Base-by-base conservation (phyloP, 2,888 invertebrate species). In the Diarsia mendica region DNA sequence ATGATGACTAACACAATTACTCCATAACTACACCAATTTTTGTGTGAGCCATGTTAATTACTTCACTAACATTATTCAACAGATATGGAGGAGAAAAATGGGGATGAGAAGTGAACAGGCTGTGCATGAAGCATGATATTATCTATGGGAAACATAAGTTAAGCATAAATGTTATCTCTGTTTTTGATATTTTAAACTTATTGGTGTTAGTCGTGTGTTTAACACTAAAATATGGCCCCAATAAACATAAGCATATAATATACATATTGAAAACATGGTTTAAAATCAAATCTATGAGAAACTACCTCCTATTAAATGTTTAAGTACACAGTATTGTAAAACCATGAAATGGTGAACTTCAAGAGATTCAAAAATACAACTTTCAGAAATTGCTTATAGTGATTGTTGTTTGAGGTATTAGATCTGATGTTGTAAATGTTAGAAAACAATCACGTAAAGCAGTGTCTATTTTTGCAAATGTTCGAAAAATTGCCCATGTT, bases 31-130 rank as follows among this genome's bases (percentile, higher is more conserved):
- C 8, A 39, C 5, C 2, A 39, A 39, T 64, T 49, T 70, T 80
- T 28, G 60, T 4, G 48, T 79, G 75, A 73, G 4, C 72, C 0
- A 72, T 78, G 82, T 79, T 76, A 76, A 69, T 86, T 85, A 89
- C 85, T 74, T 61, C 55, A 91, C 91, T 92, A 92, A 93, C 91
- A 86, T 88, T 90, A 68, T 87, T 84, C 86, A 77, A 88, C 93
- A 93, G 93, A 89, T 83, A 75, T 84, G 49, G 85, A 78, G 44
- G 88, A 84, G 39, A 87, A 85, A 63, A 76, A 78, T 61, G 70
- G 77, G 15, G 85, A 80, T 61, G 88, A 89, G 76, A 89, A 91
- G 83, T 92, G 88, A 91, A 88, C 77, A 77, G 8, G 67, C 74
- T 72, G 63, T 86, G 90, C 90, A 89, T 89, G 87, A 72, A 81